These are phyloP conservation scores for Glareola pratincola DNA, from an alignment of 2,113 vertebrate species.

Conservation along the genomic window DNA sequence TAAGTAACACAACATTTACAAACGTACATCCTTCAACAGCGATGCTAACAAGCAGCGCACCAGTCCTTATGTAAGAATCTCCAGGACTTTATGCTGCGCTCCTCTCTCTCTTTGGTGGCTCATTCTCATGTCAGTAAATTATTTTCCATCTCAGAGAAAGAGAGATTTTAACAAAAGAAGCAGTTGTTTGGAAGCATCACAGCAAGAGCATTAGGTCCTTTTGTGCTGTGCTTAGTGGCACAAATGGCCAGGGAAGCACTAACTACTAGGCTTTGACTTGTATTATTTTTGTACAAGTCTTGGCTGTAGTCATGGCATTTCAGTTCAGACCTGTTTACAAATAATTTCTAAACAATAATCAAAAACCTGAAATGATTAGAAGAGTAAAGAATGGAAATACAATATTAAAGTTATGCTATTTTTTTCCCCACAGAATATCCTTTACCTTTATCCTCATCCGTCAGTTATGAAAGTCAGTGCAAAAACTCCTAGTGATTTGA, in stretches of 20 bases:
- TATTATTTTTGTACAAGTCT: background rate
- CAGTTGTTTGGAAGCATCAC: background rate
- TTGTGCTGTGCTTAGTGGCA: background rate
- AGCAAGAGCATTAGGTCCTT: background rate
- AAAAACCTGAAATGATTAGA: background rate
- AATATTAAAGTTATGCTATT: background rate
- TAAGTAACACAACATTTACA: background rate
- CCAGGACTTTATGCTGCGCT: background rate
- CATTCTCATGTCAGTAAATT: background rate
- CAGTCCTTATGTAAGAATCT: background rate
- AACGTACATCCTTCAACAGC: background rate
- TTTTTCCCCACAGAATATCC: background rate
- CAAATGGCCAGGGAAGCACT: background rate
- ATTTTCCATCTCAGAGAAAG: background rate
- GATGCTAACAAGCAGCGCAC: background rate
- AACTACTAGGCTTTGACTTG: background rate
- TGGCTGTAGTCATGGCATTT: background rate
- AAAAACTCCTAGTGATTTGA: background rate
- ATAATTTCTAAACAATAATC: background rate
- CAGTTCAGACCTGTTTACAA: background rate
- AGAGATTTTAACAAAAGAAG: background rate
- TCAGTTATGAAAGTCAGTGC: background rate
- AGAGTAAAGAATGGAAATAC: background rate
- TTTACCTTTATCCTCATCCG: background rate
- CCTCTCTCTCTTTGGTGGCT: background rate